Conservation (phyloP, 2,888 invertebrate species). For the Drosophila mimica region DNA sequence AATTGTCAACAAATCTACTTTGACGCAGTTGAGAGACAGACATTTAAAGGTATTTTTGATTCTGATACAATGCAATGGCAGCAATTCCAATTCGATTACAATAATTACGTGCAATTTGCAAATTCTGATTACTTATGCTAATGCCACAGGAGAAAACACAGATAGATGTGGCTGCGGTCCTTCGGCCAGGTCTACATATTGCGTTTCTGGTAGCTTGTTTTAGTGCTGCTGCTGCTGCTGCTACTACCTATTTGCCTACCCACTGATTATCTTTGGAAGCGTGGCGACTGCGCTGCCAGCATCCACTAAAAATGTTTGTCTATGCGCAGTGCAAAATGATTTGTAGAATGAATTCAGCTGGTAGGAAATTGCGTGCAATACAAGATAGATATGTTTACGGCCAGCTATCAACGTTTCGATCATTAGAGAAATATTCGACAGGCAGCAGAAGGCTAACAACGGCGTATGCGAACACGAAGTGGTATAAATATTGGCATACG, state of each 20-base stretch:
- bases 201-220: slow-evolving; percentile 55
- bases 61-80: slow-evolving; percentile 17
- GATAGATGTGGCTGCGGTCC: slow-evolving; percentile 37
- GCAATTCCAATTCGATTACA: slow-evolving; percentile 29
- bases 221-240: slow-evolving; percentile 30
- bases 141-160: slow-evolving; percentile 41
- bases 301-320: slow-evolving; percentile 63
- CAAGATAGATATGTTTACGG: slow-evolving; percentile 76
- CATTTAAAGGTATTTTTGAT: slow-evolving; percentile 8
- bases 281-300: slow-evolving; percentile 38
- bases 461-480: slow-evolving; percentile 36
- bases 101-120: slow-evolving; percentile 56
- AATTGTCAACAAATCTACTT: slow-evolving; percentile 21
- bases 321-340: slow-evolving; percentile 62
- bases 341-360: slow-evolving; percentile 70
- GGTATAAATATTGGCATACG: slow-evolving; percentile 61
- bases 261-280: slow-evolving; percentile 67
- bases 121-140: slow-evolving; percentile 65
- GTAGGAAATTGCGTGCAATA: slow-evolving; percentile 75
- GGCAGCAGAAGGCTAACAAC: slow-evolving; percentile 40
- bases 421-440: slow-evolving; percentile 66
- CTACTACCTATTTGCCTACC: slow-evolving; percentile 50
- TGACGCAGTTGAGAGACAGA: slow-evolving; percentile 2
- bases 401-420: slow-evolving; percentile 71
- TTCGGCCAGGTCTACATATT: slow-evolving; percentile 26